Evolutionary conservation across 2,797 vertebrate genomes (phyloP).

Genomic region (Gymnoscopelus microlampas): DNA sequence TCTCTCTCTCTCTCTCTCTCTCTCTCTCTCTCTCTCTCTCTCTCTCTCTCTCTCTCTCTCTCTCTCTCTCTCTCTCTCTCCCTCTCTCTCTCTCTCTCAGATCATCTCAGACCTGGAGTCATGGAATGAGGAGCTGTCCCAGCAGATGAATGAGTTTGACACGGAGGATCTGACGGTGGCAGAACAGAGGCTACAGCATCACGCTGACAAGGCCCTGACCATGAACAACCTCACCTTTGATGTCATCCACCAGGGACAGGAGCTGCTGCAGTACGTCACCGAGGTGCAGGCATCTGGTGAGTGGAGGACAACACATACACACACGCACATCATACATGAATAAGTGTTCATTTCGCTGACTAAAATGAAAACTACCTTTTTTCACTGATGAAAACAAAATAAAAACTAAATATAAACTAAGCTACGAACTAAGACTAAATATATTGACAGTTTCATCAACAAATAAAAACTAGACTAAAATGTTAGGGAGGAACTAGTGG

Average conservation of each 20-base stretch:
- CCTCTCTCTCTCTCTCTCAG: slow-evolving; percentile 66
- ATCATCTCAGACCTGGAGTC: slow-evolving; percentile 99
- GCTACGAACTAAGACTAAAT: too few species aligned
- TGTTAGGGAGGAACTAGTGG: too few species aligned
- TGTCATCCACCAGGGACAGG: slow-evolving; percentile 98
- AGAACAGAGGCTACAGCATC: slow-evolving; percentile 96
- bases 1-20: neutral
- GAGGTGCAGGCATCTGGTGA: slow-evolving; percentile 97
- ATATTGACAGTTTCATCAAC: too few species aligned
- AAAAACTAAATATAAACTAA: too few species aligned
- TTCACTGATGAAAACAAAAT: too few species aligned
- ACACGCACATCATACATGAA: neutral
- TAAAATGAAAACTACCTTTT: neutral
- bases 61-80: neutral
- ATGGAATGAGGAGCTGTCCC: slow-evolving; percentile 97
- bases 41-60: slow-evolving; percentile 3
- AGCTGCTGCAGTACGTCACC: slow-evolving; percentile 96
- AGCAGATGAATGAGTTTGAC: slow-evolving; percentile 98
- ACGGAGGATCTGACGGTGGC: slow-evolving; percentile 97
- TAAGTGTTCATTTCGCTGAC: too few species aligned
- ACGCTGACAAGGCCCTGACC: slow-evolving; percentile 97
- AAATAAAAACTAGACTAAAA: too few species aligned
- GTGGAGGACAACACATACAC: slow-evolving; percentile 30
- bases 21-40: neutral
- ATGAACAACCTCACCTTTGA: slow-evolving; percentile 99